These are phyloP conservation scores for Phenganax marumi DNA, from an alignment of 92 coral and sea anemone species.

Conservation along the genomic window DNA sequence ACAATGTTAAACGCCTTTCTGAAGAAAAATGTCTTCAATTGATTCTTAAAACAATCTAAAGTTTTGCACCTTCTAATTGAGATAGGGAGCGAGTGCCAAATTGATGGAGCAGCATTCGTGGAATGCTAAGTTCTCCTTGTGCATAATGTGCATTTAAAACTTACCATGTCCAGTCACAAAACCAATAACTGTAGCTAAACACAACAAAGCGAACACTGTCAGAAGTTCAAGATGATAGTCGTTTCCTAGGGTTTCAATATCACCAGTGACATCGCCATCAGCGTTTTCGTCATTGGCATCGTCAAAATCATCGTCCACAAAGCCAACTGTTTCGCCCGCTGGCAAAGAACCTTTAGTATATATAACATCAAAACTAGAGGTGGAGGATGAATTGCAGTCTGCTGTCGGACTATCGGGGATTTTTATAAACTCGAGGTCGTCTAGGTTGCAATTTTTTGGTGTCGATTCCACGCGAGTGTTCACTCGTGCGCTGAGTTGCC, in stretches of 20 bases:
- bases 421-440: slow-evolving; percentile 22
- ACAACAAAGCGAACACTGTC: slow-evolving; percentile 78
- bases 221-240: slow-evolving; percentile 69
- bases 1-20: too few relatives aligned
- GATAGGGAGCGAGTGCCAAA: too few relatives aligned
- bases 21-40: too few relatives aligned
- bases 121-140: background rate
- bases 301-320: background rate
- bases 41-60: too few relatives aligned
- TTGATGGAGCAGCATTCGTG: too few relatives aligned
- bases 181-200: slow-evolving; percentile 90
- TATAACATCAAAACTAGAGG: slow-evolving; percentile 29
- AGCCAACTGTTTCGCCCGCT: background rate
- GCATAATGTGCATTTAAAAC: slow-evolving; percentile 6
- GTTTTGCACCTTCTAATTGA: too few relatives aligned
- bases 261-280: background rate
- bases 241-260: background rate
- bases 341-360: background rate
- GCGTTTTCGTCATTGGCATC: background rate
- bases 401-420: background rate
- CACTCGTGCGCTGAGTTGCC: background rate
- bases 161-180: slow-evolving; percentile 97
- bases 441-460: background rate
- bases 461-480: slow-evolving; percentile 3
- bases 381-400: slow-evolving; percentile 30